phyloP scores from a whole-genome alignment of 2,797 vertebrate genomes.

The Coregonus suidteri region DNA sequence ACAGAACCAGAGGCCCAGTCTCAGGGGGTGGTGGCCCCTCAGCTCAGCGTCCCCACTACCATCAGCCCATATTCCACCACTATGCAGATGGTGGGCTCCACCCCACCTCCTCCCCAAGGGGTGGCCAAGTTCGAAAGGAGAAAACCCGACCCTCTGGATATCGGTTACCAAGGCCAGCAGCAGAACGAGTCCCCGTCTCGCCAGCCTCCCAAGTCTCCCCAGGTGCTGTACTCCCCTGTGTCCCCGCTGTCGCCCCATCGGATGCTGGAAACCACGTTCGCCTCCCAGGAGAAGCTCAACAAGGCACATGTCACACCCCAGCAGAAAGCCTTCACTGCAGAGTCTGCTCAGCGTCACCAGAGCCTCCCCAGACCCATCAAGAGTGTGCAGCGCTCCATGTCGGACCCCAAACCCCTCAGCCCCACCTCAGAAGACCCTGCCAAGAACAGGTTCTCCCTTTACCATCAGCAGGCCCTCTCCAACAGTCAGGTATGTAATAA shows the following conservation, averaged over 20 bases:
- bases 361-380: constrained; percentile 94
- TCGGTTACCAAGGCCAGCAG: constrained; percentile 86
- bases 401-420: constrained; percentile 98
- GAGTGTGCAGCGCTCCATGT: constrained; percentile 97
- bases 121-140: constrained; percentile 90
- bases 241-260: constrained; percentile 96
- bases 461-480: constrained; percentile 88
- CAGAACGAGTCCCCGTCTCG: constrained; percentile 86
- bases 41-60: constrained; percentile 89
- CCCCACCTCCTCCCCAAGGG: constrained; percentile 80
- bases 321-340: constrained; percentile 93
- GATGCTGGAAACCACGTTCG: constrained; percentile 91
- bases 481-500: constrained; percentile 88
- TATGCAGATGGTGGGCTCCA: constrained; percentile 88
- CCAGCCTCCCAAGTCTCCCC: constrained; percentile 96
- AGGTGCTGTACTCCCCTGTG: constrained; percentile 96
- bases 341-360: constrained; percentile 90
- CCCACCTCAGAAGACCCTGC: constrained; percentile 92
- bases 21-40: constrained; percentile 86
- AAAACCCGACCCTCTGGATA: constrained; percentile 97
- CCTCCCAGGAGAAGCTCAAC: constrained; percentile 95
- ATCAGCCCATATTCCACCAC: constrained; percentile 92
- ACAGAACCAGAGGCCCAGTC: constrained; percentile 91
- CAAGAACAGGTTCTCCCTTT: constrained; percentile 93
- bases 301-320: constrained; percentile 97